phyloP scores from a whole-genome alignment of 2,797 vertebrate species.

The Knipowitschia caucasica region DNA sequence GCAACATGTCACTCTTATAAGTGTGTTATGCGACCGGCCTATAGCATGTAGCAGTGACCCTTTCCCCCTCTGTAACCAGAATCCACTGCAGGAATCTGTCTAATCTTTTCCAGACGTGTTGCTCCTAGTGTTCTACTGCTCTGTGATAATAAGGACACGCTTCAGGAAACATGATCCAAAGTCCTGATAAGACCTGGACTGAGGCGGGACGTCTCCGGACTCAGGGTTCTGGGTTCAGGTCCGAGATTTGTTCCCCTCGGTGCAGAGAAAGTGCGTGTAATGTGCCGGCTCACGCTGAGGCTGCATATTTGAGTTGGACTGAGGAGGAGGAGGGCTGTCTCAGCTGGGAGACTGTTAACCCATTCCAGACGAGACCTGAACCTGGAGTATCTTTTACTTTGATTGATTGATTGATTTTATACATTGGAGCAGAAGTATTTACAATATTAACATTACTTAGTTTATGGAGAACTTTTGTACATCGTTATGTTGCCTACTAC shows the following conservation, averaged over 20 bases:
- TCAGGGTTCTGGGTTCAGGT: constrained; percentile 7
- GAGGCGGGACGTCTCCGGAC: background rate
- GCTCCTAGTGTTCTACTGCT: constrained; percentile 24
- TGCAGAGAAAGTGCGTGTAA: constrained; percentile 20
- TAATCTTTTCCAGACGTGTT: constrained; percentile 74
- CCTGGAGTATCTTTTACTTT: no score
- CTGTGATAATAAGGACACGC: constrained; percentile 32
- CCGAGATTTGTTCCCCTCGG: constrained; percentile 2
- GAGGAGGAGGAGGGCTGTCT: constrained; percentile 49
- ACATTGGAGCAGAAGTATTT: no score
- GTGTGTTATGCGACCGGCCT: no score
- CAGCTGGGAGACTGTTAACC: constrained; percentile 59
- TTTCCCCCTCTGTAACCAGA: constrained; percentile 39
- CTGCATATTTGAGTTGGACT: constrained; percentile 52
- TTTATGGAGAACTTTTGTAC: no score
- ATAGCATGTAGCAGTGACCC: no score
- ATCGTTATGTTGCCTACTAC: no score
- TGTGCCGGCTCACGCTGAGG: constrained; percentile 59
- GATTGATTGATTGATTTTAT: no score
- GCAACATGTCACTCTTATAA: no score
- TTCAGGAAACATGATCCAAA: constrained; percentile 30
- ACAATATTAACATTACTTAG: no score
- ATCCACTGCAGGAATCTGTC: constrained; percentile 65
- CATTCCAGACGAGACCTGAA: constrained; percentile 12
- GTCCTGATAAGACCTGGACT: constrained; percentile 12